These are phyloP conservation scores for Calypte anna DNA, from an alignment of 2,113 vertebrate species.

Conservation along the genomic window DNA sequence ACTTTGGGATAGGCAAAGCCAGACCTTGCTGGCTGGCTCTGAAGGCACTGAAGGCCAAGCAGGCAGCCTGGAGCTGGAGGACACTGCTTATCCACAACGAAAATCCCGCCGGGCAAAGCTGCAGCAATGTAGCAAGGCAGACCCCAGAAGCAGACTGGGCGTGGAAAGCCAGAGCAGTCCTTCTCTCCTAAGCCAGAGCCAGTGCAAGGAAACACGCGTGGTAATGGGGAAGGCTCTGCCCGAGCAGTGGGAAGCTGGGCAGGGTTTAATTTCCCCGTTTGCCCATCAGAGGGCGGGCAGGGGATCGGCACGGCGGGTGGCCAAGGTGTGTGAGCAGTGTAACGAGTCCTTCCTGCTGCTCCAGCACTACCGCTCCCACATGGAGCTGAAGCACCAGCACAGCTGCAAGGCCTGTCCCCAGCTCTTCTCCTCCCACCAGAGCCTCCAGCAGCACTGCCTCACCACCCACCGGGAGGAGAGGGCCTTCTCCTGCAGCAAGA, in stretches of 20 bases:
- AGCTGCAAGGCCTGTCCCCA: slow-evolving; percentile 14
- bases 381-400: slow-evolving; percentile 16
- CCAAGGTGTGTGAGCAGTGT: neutral
- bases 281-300: neutral
- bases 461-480: neutral
- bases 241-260: neutral
- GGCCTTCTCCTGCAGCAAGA: slow-evolving; percentile 15
- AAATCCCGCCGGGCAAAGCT: neutral
- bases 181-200: neutral
- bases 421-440: slow-evolving; percentile 28
- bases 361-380: neutral
- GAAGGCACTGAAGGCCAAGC: neutral
- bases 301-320: neutral
- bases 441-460: slow-evolving; percentile 34
- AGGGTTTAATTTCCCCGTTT: neutral
- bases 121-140: neutral
- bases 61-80: neutral
- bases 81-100: neutral
- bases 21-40: neutral
- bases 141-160: fast-evolving
- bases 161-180: fast-evolving
- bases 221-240: neutral
- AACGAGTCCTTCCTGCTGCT: neutral
- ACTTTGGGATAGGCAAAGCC: slow-evolving; percentile 39
- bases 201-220: neutral